Evolutionary conservation across 1,140 invertebrate species (phyloP).

Genomic region (Pachypeltis micranthus): DNA sequence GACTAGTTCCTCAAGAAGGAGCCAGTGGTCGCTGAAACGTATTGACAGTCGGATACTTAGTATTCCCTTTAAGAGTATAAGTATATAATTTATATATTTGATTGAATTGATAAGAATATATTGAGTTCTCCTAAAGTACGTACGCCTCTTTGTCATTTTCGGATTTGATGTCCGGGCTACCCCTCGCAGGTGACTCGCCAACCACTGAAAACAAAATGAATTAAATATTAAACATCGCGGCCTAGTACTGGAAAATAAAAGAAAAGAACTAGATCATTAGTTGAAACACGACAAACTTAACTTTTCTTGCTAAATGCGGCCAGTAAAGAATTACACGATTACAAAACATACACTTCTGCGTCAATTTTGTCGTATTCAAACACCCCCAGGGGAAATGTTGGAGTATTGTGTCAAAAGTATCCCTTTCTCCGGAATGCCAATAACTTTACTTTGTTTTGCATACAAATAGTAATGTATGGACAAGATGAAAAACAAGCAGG

Average conservation of each 20-base stretch:
- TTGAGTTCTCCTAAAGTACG: no score
- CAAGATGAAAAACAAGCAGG: not conserved
- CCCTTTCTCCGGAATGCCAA: not conserved
- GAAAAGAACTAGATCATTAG: not conserved
- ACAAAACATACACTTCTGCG: no score
- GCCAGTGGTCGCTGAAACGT: no score
- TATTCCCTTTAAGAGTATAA: not conserved
- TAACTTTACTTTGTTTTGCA: not conserved
- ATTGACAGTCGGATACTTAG: no score
- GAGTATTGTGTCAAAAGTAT: not conserved
- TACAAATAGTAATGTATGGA: not conserved
- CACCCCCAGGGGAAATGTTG: not conserved
- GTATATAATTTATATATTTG: not conserved
- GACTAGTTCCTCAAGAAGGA: no score
- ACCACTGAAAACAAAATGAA: constrained; percentile 10
- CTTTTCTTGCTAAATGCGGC: no score
- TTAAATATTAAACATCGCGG: constrained; percentile 18
- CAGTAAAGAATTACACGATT: no score
- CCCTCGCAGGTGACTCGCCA: constrained; percentile 17
- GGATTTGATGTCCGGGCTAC: constrained; percentile 37
- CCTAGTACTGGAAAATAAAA: not conserved
- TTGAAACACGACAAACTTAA: constrained; percentile 7
- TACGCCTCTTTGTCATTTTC: constrained; percentile 23
- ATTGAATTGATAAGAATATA: not conserved
- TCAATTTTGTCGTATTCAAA: not conserved